Evolutionary conservation across 2,888 invertebrate species (phyloP), one percentile per base, ranked within the genome.

Genomic region (Apamea crenata): DNA sequence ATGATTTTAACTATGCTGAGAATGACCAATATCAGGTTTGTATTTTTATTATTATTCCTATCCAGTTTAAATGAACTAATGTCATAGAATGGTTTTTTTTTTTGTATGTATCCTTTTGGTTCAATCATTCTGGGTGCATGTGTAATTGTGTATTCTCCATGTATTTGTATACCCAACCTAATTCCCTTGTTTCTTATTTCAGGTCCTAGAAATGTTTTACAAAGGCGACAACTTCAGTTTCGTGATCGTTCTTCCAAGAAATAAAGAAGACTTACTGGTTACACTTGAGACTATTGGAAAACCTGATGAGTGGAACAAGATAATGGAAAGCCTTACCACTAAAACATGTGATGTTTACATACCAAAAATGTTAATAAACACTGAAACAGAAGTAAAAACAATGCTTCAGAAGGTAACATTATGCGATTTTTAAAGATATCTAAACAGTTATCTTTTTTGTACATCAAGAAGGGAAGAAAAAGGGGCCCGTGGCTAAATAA

Each of bases 141-240:
- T 53, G 21, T 10, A n/a, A 6, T 65, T 65, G 12, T 36, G 25
- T 36, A 36, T 18, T 36, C 3, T 25, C 70, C 70, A 21, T 36
- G 7, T n/a, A 32, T 21, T 40, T 25, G 25, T 14, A 32, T 12
- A 66, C 0, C 1, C 8, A 53, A 70, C 8, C 0, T 2, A 10
- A 56, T 68, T 10, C 8, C 6, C 3, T 53, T 75, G 6, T 40
- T 61, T 32, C 5, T 50, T 83, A 70, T 90, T 92, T 69, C 88
- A 94, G 94, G 84, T 88, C 1, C 68, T 94, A 12, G 78, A 90
- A 86, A 78, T 94, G 76, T n/a, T 36, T 0, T 94, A 94, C 84
- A 86, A 91, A 78, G 89, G 88, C 32, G 21, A 61, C 1, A 88
- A 91, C 40, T 91, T 91, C 61, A 91, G 89, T 25, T 90, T 90